Percentiles rank a stretch among this genome's conserved stretches.
These are phyloP conservation scores for Conistra vaccinii DNA, from an alignment of 2,888 invertebrate genomes.

Conservation along the genomic window DNA sequence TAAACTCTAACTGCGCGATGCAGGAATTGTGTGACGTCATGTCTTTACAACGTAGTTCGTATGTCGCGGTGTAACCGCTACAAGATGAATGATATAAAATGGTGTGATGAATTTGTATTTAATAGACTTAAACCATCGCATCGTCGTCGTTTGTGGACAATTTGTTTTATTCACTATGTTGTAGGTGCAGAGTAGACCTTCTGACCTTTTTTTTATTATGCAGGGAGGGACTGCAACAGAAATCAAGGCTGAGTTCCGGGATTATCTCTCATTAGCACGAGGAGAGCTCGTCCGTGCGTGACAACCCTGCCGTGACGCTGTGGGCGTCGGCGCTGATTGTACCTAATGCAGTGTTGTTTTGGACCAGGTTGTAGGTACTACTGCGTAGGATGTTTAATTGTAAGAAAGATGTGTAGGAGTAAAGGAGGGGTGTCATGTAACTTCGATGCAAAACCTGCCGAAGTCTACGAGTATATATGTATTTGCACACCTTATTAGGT, in stretches of 20 bases:
- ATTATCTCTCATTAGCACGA: constrained; percentile 87
- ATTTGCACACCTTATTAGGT: too few species aligned
- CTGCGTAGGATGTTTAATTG: neutral
- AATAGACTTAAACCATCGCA: too few species aligned
- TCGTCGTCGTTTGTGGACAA: too few species aligned
- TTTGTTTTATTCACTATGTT: neutral
- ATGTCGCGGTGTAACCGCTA: too few species aligned
- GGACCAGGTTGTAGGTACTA: neutral
- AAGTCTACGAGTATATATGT: too few species aligned
- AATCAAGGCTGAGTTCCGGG: constrained; percentile 71
- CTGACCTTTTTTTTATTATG: neutral
- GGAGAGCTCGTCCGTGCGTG: constrained; percentile 78
- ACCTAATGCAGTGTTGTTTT: constrained; percentile 49
- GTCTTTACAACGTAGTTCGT: too few species aligned
- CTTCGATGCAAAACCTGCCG: neutral
- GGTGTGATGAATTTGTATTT: too few species aligned
- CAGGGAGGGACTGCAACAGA: constrained; percentile 56
- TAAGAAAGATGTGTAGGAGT: neutral
- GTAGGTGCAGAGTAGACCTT: constrained; percentile 6
- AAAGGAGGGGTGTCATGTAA: neutral
- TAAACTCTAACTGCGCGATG: too few species aligned
- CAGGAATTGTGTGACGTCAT: too few species aligned
- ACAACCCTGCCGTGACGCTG: constrained; percentile 45
- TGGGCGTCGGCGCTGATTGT: constrained; percentile 48
- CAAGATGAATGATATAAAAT: too few species aligned